Conservation (phyloP, 64 coral and sea anemone species). For the Cladopsammia gracilis region DNA sequence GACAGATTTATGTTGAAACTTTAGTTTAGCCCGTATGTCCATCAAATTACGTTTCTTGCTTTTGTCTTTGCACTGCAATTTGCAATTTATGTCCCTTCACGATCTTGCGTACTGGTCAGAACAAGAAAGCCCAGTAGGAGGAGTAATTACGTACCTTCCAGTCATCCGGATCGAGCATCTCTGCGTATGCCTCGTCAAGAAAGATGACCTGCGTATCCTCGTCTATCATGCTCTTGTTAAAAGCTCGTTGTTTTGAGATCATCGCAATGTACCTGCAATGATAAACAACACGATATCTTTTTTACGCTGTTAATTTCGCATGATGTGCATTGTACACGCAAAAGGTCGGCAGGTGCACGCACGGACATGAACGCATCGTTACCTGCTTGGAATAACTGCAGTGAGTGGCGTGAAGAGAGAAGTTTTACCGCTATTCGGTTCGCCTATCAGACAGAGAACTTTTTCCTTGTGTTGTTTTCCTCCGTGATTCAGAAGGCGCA, state of each 20-base stretch:
- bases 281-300: background rate
- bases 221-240: background rate
- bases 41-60: too few species aligned
- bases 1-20: too few species aligned
- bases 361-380: background rate
- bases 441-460: background rate
- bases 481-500: background rate
- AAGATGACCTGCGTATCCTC: background rate
- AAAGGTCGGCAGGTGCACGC: background rate
- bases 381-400: background rate
- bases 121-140: too few species aligned
- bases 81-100: too few species aligned
- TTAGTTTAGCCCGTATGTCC: too few species aligned
- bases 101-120: too few species aligned
- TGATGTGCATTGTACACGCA: background rate
- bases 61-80: too few species aligned
- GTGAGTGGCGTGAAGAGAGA: background rate
- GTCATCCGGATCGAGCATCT: background rate
- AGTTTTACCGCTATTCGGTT: conserved; percentile 10
- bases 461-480: background rate
- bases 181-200: background rate
- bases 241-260: background rate
- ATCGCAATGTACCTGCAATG: conserved; percentile 1
- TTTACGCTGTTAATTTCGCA: background rate
- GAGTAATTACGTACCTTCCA: background rate